These are phyloP conservation scores for Cataglyphis albicans DNA, from an alignment of 2,888 invertebrate species.

Conservation along the genomic window DNA sequence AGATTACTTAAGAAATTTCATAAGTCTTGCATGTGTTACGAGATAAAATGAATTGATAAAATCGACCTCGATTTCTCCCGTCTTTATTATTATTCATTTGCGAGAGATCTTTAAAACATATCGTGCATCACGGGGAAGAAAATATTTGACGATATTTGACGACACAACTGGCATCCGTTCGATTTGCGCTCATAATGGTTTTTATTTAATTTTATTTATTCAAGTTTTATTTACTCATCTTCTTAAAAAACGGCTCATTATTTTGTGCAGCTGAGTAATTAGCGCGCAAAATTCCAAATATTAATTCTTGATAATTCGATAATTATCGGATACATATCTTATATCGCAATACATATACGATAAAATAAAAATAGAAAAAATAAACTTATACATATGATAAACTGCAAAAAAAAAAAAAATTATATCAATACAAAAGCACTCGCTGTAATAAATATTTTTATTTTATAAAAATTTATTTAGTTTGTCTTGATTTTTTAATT, in stretches of 20 bases:
- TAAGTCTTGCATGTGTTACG: not conserved
- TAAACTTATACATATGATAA: not conserved
- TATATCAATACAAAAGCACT: not conserved
- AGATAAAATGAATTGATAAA: conserved; percentile 16
- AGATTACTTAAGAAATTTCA: conserved; percentile 4
- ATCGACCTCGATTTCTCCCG: conserved; percentile 4
- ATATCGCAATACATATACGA: not conserved
- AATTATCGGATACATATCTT: conserved; percentile 8
- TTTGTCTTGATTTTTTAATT: not conserved
- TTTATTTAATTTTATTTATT: conserved; percentile 48
- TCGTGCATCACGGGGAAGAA: conserved; percentile 14
- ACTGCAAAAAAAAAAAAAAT: not conserved
- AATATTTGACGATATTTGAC: conserved; percentile 35
- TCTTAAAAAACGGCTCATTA: conserved; percentile 26
- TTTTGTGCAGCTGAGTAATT: conserved; percentile 36
- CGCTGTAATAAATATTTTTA: not conserved
- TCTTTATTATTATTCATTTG: conserved; percentile 19
- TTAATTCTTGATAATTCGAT: conserved; percentile 26
- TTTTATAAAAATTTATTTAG: not conserved
- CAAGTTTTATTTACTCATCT: conserved; percentile 38
- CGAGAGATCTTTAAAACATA: conserved; percentile 6
- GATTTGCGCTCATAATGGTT: conserved; percentile 7
- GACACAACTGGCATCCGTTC: conserved; percentile 21
- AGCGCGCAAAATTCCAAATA: not conserved
- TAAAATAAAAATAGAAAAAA: not conserved